These are phyloP conservation scores for Cathartes aura DNA, from an alignment of 2,113 vertebrate genomes.

Conservation along the genomic window DNA sequence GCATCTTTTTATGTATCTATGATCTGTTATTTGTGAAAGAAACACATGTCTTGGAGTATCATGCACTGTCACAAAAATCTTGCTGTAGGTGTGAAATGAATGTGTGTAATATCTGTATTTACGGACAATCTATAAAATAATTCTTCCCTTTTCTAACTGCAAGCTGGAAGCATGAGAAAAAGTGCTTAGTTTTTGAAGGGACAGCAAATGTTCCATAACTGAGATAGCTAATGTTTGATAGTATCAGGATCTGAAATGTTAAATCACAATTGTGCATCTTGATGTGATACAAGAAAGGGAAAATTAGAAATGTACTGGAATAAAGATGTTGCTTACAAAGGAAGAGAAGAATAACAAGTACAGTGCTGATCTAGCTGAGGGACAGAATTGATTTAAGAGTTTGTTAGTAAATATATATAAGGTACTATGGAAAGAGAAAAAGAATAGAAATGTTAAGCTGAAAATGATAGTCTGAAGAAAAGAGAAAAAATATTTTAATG, in stretches of 20 bases:
- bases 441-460: neutral
- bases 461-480: neutral
- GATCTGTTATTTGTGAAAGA: neutral
- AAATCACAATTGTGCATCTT: neutral
- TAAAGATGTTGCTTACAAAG: neutral
- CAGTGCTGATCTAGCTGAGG: neutral
- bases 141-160: neutral
- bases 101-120: neutral
- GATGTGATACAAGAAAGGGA: neutral
- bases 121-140: neutral
- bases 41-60: neutral
- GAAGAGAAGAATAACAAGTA: neutral
- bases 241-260: neutral
- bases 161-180: neutral
- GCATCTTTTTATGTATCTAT: neutral
- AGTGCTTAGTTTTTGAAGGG: neutral
- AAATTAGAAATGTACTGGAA: neutral
- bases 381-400: neutral
- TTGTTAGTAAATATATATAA: neutral
- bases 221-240: neutral
- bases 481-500: neutral
- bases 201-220: neutral
- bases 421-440: neutral
- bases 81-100: constrained; percentile 16
- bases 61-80: neutral